Conservation (phyloP, 2,797 vertebrate species). For the Novumbra hubbsi region DNA sequence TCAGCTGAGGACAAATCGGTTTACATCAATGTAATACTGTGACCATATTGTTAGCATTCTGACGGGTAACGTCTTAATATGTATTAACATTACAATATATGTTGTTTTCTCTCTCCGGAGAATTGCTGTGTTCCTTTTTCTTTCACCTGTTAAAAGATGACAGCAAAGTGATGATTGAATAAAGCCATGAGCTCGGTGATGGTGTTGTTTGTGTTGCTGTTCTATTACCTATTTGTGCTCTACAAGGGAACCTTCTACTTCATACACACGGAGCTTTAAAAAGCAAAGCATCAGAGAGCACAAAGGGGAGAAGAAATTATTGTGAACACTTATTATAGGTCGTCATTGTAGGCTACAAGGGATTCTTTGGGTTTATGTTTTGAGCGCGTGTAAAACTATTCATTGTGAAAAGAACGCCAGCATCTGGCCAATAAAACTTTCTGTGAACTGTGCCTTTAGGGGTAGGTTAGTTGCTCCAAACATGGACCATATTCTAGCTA, state of each 20-base stretch:
- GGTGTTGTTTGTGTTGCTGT: conserved; percentile 8
- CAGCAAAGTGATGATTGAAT: not conserved
- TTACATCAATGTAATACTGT: not conserved
- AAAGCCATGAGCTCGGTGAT: not conserved
- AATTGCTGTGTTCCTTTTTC: not conserved
- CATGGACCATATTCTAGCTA: not conserved
- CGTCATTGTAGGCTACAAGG: not conserved
- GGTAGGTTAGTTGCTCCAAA: not conserved
- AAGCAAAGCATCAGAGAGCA: not conserved
- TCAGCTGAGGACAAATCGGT: too few relatives aligned
- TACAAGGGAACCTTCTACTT: not conserved
- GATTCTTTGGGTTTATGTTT: not conserved
- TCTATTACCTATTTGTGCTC: not conserved
- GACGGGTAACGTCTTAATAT: not conserved
- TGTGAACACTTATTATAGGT: not conserved
- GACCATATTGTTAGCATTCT: not conserved
- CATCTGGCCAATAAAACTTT: not conserved
- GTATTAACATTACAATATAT: not conserved
- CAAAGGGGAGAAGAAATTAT: not conserved
- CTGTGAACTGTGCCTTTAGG: not conserved
- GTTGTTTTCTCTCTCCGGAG: not conserved
- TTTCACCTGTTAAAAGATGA: not conserved
- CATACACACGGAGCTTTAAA: not conserved
- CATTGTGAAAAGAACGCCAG: not conserved
- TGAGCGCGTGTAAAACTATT: not conserved